These are phyloP conservation scores for Enteromius afrohamiltoni DNA, from an alignment of 2,797 vertebrate genomes.

Conservation along the genomic window DNA sequence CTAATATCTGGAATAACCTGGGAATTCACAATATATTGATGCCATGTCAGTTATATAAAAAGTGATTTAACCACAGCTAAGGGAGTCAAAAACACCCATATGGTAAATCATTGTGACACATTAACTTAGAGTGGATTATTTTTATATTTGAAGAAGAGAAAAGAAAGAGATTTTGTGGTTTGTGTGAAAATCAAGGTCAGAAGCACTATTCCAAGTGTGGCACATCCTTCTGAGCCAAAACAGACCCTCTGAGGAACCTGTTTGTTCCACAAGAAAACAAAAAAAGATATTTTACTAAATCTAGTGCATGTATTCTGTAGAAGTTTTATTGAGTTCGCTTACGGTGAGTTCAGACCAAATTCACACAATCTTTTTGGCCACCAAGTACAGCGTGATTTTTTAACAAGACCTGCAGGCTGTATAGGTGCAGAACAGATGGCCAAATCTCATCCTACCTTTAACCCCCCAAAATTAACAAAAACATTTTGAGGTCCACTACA, in stretches of 20 bases:
- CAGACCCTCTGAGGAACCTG: not conserved
- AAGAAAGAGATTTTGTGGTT: not conserved
- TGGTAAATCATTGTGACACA: conserved; percentile 22
- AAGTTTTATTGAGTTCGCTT: conserved; percentile 28
- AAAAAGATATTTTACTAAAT: not conserved
- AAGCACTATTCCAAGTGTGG: conserved; percentile 26
- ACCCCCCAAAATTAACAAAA: conserved; percentile 67
- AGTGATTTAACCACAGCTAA: conserved; percentile 6
- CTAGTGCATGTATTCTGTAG: conserved; percentile 1
- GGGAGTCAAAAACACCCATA: not conserved
- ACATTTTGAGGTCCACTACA: conserved; percentile 58
- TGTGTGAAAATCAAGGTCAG: conserved; percentile 24
- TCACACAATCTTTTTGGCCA: conserved; percentile 20
- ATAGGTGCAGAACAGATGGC: conserved; percentile 32
- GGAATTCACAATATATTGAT: not conserved
- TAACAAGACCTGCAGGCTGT: conserved; percentile 41
- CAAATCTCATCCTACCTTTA: conserved; percentile 59
- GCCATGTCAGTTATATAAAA: not conserved
- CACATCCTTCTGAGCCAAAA: conserved; percentile 25
- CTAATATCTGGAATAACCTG: not conserved
- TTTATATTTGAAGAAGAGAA: not conserved
- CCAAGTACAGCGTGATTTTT: conserved; percentile 21
- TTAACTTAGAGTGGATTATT: conserved; percentile 10
- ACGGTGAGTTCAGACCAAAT: not conserved
- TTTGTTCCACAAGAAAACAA: conserved; percentile 20